phyloP scores from a whole-genome alignment of 2,888 invertebrate species.

The Crossocerus cetratus region DNA sequence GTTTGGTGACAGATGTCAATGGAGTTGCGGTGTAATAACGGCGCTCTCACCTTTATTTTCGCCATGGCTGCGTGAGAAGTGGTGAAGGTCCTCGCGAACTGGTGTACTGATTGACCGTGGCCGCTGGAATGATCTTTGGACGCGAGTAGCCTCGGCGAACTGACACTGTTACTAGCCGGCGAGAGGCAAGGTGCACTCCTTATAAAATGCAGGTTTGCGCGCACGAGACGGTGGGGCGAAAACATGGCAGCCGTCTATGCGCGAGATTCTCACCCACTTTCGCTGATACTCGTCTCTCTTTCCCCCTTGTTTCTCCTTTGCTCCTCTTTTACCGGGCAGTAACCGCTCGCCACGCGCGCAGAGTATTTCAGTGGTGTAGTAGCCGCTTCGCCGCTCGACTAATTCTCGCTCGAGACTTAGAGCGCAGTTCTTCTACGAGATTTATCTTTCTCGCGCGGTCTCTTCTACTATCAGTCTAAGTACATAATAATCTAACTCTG shows the following conservation, averaged over 20 bases:
- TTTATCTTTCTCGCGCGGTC: too few species aligned
- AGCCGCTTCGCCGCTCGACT: too few species aligned
- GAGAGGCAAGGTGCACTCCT: slow-evolving; percentile 54
- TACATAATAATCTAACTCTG: too few species aligned
- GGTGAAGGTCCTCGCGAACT: slow-evolving; percentile 50
- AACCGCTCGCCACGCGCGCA: too few species aligned
- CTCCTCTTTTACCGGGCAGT: too few species aligned
- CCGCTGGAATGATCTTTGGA: not conserved
- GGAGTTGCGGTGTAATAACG: not conserved
- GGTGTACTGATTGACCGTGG: slow-evolving; percentile 13
- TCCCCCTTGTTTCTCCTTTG: not conserved
- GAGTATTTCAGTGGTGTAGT: too few species aligned
- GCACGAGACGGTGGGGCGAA: slow-evolving; percentile 62
- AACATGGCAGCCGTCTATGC: slow-evolving; percentile 63
- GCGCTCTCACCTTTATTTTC: slow-evolving; percentile 69
- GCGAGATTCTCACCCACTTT: slow-evolving; percentile 19
- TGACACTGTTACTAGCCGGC: slow-evolving; percentile 46
- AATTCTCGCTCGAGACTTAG: too few species aligned
- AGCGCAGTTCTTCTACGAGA: too few species aligned
- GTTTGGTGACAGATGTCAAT: slow-evolving; percentile 10
- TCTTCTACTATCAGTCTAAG: too few species aligned
- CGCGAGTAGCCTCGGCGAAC: slow-evolving; percentile 27
- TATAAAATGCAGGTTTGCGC: slow-evolving; percentile 59
- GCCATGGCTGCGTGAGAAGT: slow-evolving; percentile 65
- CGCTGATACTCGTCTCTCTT: not conserved